Conservation (phyloP, 2,113 vertebrate genomes). For the Eretmochelys imbricata region DNA sequence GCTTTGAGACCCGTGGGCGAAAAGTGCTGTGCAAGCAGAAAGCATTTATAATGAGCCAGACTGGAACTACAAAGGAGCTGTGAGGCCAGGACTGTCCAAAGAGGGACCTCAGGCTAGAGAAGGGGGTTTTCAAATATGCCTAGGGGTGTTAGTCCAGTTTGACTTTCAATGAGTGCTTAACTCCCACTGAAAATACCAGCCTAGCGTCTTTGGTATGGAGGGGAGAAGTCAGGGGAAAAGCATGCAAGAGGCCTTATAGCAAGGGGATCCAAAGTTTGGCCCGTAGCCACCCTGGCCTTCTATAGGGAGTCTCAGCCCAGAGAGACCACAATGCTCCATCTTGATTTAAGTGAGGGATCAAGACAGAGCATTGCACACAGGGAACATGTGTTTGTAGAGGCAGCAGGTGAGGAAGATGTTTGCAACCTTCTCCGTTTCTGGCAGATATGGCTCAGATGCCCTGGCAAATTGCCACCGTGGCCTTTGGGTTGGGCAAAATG, state of each 20-base stretch:
- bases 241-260: not conserved
- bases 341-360: not conserved
- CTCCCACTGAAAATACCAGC: not conserved
- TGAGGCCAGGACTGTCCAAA: fast-evolving
- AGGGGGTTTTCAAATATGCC: not conserved
- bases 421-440: not conserved
- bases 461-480: not conserved
- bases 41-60: not conserved
- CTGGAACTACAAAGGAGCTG: not conserved
- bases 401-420: not conserved
- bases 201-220: not conserved
- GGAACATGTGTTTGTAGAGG: not conserved
- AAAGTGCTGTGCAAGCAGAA: not conserved
- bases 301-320: not conserved
- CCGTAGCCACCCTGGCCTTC: too few relatives aligned
- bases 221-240: not conserved
- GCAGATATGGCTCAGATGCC: not conserved
- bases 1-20: not conserved
- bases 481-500: not conserved
- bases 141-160: not conserved
- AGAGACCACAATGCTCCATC: not conserved
- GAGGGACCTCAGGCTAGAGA: not conserved
- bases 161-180: not conserved
- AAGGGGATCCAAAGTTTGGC: not conserved
- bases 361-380: not conserved